These are phyloP conservation scores for Drosophila picticornis DNA, from an alignment of 2,888 invertebrate species.

Conservation along the genomic window DNA sequence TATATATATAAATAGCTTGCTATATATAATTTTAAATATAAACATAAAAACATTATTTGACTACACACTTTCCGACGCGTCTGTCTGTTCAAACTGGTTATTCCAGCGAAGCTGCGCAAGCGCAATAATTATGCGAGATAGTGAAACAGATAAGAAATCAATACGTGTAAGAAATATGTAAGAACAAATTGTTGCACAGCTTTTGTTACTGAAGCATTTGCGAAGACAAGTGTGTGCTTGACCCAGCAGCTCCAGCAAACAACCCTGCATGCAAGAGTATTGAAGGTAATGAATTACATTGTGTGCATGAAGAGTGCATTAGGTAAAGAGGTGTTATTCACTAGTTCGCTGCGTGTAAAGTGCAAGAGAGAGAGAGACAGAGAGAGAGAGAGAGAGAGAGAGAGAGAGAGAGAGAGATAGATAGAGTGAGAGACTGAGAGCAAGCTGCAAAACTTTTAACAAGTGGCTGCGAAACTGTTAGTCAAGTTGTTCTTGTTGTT, in stretches of 20 bases:
- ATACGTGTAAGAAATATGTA: neutral
- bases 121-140: neutral
- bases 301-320: neutral
- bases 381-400: neutral
- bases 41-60: neutral
- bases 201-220: neutral
- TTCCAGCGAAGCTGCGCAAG: neutral
- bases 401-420: neutral
- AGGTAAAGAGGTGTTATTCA: neutral
- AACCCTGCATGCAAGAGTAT: neutral
- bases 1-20: neutral
- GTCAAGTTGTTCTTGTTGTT: slow-evolving; percentile 19
- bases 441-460: slow-evolving; percentile 46
- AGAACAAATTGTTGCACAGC: neutral
- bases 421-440: too few species aligned
- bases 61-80: neutral
- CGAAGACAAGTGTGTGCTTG: neutral
- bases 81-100: neutral
- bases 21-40: neutral
- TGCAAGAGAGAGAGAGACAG: neutral
- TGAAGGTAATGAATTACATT: neutral
- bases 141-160: neutral
- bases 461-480: slow-evolving; percentile 70
- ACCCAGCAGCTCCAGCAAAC: neutral
- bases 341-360: neutral